phyloP scores from a whole-genome alignment of 2,888 invertebrate species.

The Germaria angustata region DNA sequence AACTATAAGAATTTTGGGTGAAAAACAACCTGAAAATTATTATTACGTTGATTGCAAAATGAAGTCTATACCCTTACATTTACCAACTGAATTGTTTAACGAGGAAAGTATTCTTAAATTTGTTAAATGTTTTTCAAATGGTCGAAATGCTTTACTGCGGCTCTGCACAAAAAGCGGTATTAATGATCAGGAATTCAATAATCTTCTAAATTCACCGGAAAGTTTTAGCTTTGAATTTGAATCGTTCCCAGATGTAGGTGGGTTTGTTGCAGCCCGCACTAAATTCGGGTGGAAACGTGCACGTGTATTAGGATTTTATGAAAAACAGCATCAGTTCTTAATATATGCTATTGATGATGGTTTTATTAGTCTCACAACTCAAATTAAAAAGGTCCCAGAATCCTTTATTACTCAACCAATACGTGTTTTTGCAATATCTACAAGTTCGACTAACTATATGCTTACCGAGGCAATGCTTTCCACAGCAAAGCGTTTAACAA shows the following conservation, averaged over 20 bases:
- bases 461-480: constrained; percentile 53
- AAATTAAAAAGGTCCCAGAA: constrained; percentile 67
- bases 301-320: constrained; percentile 65
- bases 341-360: constrained; percentile 70
- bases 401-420: constrained; percentile 63
- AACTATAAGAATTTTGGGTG: constrained; percentile 60
- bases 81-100: constrained; percentile 59
- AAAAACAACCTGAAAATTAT: constrained; percentile 43
- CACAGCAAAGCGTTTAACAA: constrained; percentile 40
- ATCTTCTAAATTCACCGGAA: constrained; percentile 55
- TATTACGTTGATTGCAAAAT: constrained; percentile 67
- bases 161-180: neutral
- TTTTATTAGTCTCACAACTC: constrained; percentile 63
- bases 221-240: constrained; percentile 44
- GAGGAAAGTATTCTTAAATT: constrained; percentile 49
- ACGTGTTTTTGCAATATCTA: constrained; percentile 66
- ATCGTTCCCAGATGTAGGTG: constrained; percentile 58
- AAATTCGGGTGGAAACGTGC: constrained; percentile 68
- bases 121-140: constrained; percentile 65
- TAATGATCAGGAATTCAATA: constrained; percentile 13
- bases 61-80: constrained; percentile 52
- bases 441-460: constrained; percentile 49
- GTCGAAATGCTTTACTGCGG: constrained; percentile 66
- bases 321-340: constrained; percentile 60
- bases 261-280: constrained; percentile 68